phyloP scores from a whole-genome alignment of 2,888 invertebrate genomes.

The Nemapogon koenigi region DNA sequence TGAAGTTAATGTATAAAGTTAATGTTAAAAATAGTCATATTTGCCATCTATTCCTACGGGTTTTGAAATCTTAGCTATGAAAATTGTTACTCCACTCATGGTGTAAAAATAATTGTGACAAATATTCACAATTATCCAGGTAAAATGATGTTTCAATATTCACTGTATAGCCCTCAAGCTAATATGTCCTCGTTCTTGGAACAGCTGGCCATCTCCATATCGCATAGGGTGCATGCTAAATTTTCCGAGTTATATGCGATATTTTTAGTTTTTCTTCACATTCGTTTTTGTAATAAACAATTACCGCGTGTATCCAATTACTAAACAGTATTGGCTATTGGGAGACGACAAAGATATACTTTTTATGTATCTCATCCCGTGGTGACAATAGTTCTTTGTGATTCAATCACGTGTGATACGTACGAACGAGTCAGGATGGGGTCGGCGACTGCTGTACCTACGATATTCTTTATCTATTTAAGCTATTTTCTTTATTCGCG shows the following conservation, averaged over 20 bases:
- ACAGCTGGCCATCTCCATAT: too few relatives aligned
- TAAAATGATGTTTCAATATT: conserved; percentile 38
- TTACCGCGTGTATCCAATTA: too few relatives aligned
- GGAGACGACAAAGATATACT: too few relatives aligned
- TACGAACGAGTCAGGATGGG: conserved; percentile 54
- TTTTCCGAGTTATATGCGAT: neutral
- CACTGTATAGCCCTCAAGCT: conserved; percentile 8
- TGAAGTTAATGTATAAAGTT: conserved; percentile 2
- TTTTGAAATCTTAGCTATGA: conserved; percentile 49
- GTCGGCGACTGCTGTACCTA: conserved; percentile 51
- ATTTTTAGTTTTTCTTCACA: conserved; percentile 2
- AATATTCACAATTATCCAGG: conserved; percentile 50
- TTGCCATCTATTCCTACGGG: too few relatives aligned
- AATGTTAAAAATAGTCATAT: too few relatives aligned
- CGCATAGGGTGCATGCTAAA: too few relatives aligned
- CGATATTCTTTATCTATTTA: conserved; percentile 28
- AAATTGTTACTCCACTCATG: conserved; percentile 56
- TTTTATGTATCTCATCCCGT: conserved; percentile 6
- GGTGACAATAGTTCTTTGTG: conserved; percentile 26
- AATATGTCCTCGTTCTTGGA: too few relatives aligned
- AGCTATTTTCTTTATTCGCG: too few relatives aligned
- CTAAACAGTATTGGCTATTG: too few relatives aligned
- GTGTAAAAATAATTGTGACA: conserved; percentile 64
- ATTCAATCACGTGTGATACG: conserved; percentile 55
- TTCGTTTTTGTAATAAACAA: too few relatives aligned